Base-by-base conservation (phyloP, 2,113 vertebrate genomes). In the Anoura caudifer region DNA sequence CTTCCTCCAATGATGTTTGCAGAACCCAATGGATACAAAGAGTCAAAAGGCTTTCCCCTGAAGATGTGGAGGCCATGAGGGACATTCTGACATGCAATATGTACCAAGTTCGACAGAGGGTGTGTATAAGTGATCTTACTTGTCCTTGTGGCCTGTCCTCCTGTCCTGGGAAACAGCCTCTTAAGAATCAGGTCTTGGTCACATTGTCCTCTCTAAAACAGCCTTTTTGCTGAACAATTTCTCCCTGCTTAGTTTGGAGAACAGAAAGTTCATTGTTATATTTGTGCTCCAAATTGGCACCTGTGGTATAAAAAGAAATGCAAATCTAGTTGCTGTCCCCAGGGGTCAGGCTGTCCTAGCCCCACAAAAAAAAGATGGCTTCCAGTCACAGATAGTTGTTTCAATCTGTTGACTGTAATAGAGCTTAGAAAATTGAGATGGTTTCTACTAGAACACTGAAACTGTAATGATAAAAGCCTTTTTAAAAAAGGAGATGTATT, bases 81-180 rank as follows among this genome's bases (percentile, higher is more conserved):
- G 97, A 99, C 43, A 98, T 99, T 90, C 98, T 99, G 97, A 99
- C 99, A 28, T 99, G 98, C 93, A 99, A 99, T 96, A 99, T 99
- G 97, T 99, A 99, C 93, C 99, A 98, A 98, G 99, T 99, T 96
- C 98, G 99, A 28, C 98, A 99, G 61, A 98, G 99, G 99, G 99
- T 99, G 96, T 0, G 98, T 98, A 75, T 69, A 10, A 50, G 22
- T 63, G 13, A 2, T 15, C 76, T 56, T n/a, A 8, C 11, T 13
- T 3, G 6, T 26, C 3, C 26, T 47, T 73, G 2, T 4, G 17
- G 17, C 15, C 19, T 69, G 9, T 77, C 7, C 86, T 45, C 15
- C 19, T 69, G 9, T 77, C 7, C 86, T 45, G 19, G 45, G 28
- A 80, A 26, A 16, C 1, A 0, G 16, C 17, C 41, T 43, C 88